Evolutionary conservation across 2,888 invertebrate genomes (phyloP), one percentile per base, ranked within the genome.

Genomic region (Stenolophus ochropezus): DNA sequence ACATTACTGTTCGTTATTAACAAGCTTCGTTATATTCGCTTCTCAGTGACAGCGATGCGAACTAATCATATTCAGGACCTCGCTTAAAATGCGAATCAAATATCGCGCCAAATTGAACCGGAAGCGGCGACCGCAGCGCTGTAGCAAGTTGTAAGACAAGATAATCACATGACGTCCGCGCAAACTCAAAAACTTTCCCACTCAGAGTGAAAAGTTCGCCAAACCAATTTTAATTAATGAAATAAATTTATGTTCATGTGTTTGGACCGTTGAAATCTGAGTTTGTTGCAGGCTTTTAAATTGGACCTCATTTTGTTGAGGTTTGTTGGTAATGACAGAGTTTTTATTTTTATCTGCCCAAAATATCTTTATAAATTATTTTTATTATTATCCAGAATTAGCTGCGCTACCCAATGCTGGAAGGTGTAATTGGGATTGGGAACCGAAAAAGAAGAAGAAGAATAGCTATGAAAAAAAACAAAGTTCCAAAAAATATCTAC

Each of bases 131-230:
- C 33, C 65, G 65, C 33, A 23, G 58, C 58, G 58, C 65, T 25
- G 74, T 74, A 74, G 51, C 74, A 74, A 74, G 51, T 53, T 74
- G 74, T 16, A 74, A 74, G 74, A 74, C 74, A 74, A 74, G 74
- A 74, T 74, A 74, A 74, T 74, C 74, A 74, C 74, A 53, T 74
- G 74, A 74, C 74, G 51, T 14, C 73, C 0, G 51, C 23, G 20
- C 16, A 11, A 51, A 74, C 74, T 74, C 53, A 8, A 53, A 47
- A 49, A 74, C 18, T 74, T 74, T 74, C 16, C 74, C 51, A 74
- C 49, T 53, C 53, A 74, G 74, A 74, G 51, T 16, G 73, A 74
- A 74, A 74, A 51, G 51, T 74, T 74, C 53, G 14, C 16, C 21
- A 73, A 74, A 27, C 51, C 53, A 74, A 74, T 74, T 74, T 53